Base-by-base conservation (phyloP, 2,113 vertebrate genomes). In the Scophthalmus maximus region DNA sequence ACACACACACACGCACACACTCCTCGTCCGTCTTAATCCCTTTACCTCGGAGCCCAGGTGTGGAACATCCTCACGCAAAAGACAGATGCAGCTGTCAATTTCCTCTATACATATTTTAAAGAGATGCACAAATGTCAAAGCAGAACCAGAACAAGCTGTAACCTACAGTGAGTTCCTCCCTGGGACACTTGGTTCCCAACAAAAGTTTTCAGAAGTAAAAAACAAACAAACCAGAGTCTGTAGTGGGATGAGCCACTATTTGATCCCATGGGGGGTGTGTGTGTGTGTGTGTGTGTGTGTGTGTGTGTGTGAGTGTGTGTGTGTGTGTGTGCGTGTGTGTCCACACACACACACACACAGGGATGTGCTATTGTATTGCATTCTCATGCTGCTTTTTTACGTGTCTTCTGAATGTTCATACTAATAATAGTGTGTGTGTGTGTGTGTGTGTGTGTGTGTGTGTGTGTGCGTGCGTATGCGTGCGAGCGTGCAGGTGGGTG, bases 401-500 rank as follows among this genome's bases (percentile, higher is more conserved):
- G 25, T 57, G 23, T 20, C 17, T 50, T 56, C 68, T 38, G 63
- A 40, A n/a, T n/a, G n/a, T n/a, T n/a, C n/a, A n/a, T 63, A 34
- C 25, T 3, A 3, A 0, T 25, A 44, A 17, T 38, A 30, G 11
- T 40, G 38, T 15, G 12, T 40, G 38, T 40, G 38, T 40, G 38
- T 8, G 34, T 3, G 3, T 38, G 34, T 38, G 34, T 38, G 34
- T 38, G 42, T 22, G n/a, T n/a, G n/a, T n/a, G n/a, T n/a, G n/a
- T n/a, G n/a, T n/a, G n/a, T 52, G 25, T 50, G 53, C 67, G 29
- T 63, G 30, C 40, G 60, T 76, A 27, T 52, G 27, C 58, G 18
- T 83, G 58, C 59, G 5, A 79, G 26, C 81, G 17, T 73, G 52
- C 38, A 92, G 91, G 93, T 93, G 87, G 92, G 92, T 90, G 71